Percentiles rank a stretch among this genome's conserved stretches.
Conservation (phyloP, 2,113 vertebrate genomes). For the Castor canadensis region DNA sequence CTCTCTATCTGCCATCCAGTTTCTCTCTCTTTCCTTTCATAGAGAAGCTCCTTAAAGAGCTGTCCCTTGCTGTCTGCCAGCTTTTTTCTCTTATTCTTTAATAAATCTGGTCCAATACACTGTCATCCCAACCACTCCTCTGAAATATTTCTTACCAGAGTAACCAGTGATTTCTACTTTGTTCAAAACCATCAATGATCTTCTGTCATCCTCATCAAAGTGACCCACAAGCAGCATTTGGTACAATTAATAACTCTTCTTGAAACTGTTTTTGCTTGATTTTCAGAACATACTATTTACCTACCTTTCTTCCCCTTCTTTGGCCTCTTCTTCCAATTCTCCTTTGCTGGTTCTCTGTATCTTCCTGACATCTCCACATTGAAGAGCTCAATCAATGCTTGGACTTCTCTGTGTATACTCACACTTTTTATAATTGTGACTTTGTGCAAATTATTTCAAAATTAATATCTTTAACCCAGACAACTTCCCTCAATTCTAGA, state of each 20-base stretch:
- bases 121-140: background rate
- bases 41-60: background rate
- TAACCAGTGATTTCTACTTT: background rate
- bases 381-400: background rate
- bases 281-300: background rate
- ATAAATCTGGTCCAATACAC: background rate
- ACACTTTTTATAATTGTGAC: background rate
- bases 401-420: background rate
- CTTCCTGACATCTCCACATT: background rate
- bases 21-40: background rate
- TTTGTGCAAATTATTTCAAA: background rate
- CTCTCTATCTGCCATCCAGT: background rate
- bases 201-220: background rate
- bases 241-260: background rate
- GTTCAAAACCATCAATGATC: background rate
- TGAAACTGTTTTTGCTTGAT: background rate
- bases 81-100: background rate
- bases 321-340: background rate
- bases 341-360: background rate
- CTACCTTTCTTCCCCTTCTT: background rate
- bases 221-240: background rate
- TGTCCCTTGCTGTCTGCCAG: background rate
- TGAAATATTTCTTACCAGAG: background rate
- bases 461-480: background rate
- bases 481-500: background rate